Conservation (phyloP, 2,113 vertebrate species). For the Odocoileus hemionus region DNA sequence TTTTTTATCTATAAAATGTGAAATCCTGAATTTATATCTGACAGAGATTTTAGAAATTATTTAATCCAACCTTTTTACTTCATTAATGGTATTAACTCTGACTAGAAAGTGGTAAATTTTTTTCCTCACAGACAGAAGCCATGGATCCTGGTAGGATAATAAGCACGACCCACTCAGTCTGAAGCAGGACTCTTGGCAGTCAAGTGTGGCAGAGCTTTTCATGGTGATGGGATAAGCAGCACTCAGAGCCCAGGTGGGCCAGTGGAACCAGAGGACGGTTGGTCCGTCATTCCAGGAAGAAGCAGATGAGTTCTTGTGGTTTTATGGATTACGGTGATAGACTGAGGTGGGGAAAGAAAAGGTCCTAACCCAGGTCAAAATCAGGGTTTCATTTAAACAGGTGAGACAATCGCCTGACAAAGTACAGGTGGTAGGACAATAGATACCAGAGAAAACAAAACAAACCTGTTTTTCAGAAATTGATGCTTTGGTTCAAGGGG, state of each 20-base stretch:
- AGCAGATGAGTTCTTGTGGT: not conserved
- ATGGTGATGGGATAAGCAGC: not conserved
- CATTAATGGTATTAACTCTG: not conserved
- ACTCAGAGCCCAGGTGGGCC: not conserved
- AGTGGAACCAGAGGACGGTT: not conserved
- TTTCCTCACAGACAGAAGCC: not conserved
- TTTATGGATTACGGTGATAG: not conserved
- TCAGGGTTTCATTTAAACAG: not conserved
- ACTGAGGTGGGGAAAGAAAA: not conserved
- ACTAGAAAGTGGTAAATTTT: not conserved
- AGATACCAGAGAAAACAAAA: not conserved
- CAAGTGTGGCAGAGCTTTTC: not conserved
- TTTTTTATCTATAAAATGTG: not conserved
- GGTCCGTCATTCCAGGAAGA: not conserved
- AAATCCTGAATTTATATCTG: not conserved
- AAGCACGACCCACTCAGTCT: not conserved
- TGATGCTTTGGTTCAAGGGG: not conserved
- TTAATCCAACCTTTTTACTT: not conserved
- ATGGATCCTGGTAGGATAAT: not conserved
- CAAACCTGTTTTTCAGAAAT: not conserved
- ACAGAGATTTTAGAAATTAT: not conserved
- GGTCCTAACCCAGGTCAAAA: not conserved
- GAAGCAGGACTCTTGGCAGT: not conserved
- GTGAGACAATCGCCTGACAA: not conserved
- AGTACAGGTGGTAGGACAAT: not conserved